These are phyloP conservation scores for Anguilla marmorata DNA, from an alignment of 2,797 vertebrate genomes.

Conservation along the genomic window DNA sequence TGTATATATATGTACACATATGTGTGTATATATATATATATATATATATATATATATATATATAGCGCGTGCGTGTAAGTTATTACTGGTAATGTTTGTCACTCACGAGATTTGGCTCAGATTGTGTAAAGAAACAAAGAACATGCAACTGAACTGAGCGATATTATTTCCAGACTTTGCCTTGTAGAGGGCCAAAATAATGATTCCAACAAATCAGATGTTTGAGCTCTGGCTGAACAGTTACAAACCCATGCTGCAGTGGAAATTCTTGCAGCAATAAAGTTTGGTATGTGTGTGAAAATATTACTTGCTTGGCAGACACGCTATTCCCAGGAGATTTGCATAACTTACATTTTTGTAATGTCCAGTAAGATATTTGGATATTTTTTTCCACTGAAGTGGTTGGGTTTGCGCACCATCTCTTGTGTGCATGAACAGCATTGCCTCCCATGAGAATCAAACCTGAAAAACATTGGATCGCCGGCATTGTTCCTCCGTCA, in stretches of 20 bases:
- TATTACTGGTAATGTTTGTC: neutral
- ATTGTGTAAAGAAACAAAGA: neutral
- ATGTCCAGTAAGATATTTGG: neutral
- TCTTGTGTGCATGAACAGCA: neutral
- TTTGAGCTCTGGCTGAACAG: neutral
- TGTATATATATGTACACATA: too few relatives aligned
- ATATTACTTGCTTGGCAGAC: conserved; percentile 5
- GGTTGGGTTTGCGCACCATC: neutral
- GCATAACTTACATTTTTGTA: neutral
- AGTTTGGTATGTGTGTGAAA: neutral
- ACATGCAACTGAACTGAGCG: neutral
- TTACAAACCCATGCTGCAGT: too few relatives aligned
- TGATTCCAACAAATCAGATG: neutral
- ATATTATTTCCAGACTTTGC: neutral
- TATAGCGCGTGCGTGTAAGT: too few relatives aligned
- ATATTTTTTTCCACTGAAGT: neutral
- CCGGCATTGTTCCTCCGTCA: neutral
- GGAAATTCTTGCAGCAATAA: neutral
- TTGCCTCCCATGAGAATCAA: neutral
- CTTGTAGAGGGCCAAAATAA: neutral
- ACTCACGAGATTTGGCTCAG: neutral
- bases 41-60: too few relatives aligned
- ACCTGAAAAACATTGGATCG: neutral
- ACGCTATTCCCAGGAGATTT: neutral
- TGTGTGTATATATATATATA: too few relatives aligned